Base-by-base conservation (phyloP, 1,140 invertebrate genomes). In the Lineus longissimus region DNA sequence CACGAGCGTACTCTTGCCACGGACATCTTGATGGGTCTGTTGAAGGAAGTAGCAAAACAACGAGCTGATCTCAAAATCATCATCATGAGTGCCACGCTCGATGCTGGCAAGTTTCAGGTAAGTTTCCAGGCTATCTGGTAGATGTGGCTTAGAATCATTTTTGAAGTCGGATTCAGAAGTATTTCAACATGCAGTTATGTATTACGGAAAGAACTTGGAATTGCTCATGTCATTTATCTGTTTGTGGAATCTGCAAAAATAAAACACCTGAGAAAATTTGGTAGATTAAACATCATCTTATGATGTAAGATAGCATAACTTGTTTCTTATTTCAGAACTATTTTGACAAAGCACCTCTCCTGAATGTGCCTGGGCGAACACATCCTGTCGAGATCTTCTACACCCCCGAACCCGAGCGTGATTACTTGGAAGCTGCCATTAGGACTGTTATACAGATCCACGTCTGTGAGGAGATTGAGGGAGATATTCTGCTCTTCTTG, bases 81-180 rank as follows among this genome's bases (percentile, higher is more conserved):
- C 69, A 93, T 99, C 75, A 99, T 99, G 97, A 97, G 94, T 74
- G 97, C 97, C 17, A 99, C 97, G 0, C 84, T 99, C n/a, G 97
- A 99, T 84, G 96, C 97, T 56, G 97, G 96, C 4, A 99, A 99
- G 81, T 99, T 99, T 83, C 95, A 97, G 82, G 85, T 86, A 72
- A 71, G 60, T 61, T 31, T 61, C n/a, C n/a, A n/a, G n/a, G n/a
- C n/a, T n/a, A n/a, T n/a, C n/a, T n/a, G n/a, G n/a, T n/a, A n/a
- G 56, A 62, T 61, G 33, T 25, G 25, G 19, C n/a, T 22, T 17
- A 19, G 15, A 31, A 25, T 31, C n/a, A 15, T 62, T 63, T n/a
- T n/a, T 19, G 43, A 47, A 47, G 9, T 47, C 43, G 23, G 40
- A 11, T 9, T 22, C 19, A 54, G 27, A 19, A 62, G 17, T 23